phyloP scores from a whole-genome alignment of 2,888 invertebrate genomes.

The Drosophila gaucha region DNA sequence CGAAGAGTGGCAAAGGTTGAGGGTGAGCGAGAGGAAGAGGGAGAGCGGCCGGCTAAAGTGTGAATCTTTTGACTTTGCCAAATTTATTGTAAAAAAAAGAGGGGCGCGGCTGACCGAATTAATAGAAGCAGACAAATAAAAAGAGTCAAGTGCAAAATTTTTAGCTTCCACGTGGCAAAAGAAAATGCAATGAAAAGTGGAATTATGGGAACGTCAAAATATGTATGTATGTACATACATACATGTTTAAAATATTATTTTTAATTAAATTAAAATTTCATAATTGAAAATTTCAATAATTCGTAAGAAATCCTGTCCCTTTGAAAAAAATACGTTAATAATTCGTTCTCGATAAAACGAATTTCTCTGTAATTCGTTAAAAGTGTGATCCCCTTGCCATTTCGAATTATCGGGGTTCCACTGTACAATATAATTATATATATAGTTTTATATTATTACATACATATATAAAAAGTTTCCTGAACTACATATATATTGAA shows the following conservation, averaged over 20 bases:
- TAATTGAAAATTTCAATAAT: too few species aligned
- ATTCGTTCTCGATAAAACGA: too few species aligned
- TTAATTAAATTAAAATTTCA: too few species aligned
- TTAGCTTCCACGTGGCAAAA: constrained; percentile 6
- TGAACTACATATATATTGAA: too few species aligned
- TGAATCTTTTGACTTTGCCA: constrained; percentile 11
- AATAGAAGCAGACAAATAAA: not conserved
- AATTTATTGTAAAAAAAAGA: constrained; percentile 12
- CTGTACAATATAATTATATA: too few species aligned
- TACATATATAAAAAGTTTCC: too few species aligned
- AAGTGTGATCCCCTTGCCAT: too few species aligned
- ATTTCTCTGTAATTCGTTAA: too few species aligned
- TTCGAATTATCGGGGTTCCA: too few species aligned
- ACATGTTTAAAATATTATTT: not conserved
- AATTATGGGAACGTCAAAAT: not conserved
- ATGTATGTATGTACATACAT: not conserved
- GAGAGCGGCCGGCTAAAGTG: not conserved
- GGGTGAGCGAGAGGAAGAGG: not conserved
- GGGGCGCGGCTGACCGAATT: constrained; percentile 34
- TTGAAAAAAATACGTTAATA: too few species aligned
- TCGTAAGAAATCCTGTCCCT: too few species aligned
- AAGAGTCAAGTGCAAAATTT: constrained; percentile 2
- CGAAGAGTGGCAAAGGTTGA: not conserved
- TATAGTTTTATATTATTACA: too few species aligned
- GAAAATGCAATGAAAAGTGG: not conserved